Percentiles rank a stretch among this genome's conserved stretches.
Evolutionary conservation across 2,797 vertebrate genomes (phyloP).

Genomic region (Synaphobranchus kaupii): DNA sequence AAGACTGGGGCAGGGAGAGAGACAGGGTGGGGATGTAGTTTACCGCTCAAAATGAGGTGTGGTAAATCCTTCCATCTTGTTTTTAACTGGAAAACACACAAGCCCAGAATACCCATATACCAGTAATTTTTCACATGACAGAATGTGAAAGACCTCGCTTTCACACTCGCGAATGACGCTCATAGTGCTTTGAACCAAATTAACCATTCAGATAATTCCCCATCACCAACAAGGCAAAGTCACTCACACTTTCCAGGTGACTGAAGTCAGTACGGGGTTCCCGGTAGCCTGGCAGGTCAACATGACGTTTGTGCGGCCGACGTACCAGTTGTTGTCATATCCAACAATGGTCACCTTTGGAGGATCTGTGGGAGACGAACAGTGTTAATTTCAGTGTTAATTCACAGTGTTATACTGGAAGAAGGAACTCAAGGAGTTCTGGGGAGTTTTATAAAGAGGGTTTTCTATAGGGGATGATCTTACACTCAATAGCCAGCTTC

Average conservation of each 20-base stretch:
- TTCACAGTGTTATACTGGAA: slow-evolving; percentile 37
- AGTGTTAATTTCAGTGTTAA: not conserved
- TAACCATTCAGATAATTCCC: no score
- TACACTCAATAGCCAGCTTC: slow-evolving; percentile 79
- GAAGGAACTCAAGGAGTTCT: not conserved
- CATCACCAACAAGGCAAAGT: no score
- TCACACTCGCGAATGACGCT: no score
- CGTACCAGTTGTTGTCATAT: slow-evolving; percentile 87
- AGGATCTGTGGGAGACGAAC: slow-evolving; percentile 61
- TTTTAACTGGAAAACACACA: not conserved
- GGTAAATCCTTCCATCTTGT: not conserved
- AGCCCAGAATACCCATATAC: not conserved
- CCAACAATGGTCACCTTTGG: slow-evolving; percentile 78
- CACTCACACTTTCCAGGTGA: slow-evolving; percentile 84
- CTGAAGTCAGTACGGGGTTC: slow-evolving; percentile 71
- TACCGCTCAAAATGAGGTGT: not conserved
- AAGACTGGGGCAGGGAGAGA: slow-evolving; percentile 60
- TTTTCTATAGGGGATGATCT: slow-evolving; percentile 53
- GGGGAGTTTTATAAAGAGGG: not conserved
- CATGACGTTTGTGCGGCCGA: slow-evolving; percentile 76
- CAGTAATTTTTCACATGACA: not conserved
- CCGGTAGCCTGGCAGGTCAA: slow-evolving; percentile 75
- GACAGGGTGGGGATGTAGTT: not conserved
- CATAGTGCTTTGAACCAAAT: no score
- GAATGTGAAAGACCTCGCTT: not conserved